phyloP scores from a whole-genome alignment of 2,113 vertebrate genomes.

The Hystrix cristata region DNA sequence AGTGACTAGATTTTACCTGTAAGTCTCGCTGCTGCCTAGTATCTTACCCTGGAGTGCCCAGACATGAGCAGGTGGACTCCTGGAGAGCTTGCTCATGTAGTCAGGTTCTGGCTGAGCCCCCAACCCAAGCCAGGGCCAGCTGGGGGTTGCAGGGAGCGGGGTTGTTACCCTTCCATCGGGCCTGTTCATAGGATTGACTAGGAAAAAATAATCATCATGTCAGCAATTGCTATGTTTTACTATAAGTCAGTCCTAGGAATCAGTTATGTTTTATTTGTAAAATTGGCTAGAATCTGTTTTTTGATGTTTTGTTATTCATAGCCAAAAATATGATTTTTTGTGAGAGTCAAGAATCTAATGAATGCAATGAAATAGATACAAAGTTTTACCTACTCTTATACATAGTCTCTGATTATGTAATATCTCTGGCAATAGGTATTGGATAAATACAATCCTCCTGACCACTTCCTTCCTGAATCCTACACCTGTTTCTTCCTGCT shows the following conservation, averaged over 20 bases:
- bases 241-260: background rate
- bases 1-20: background rate
- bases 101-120: background rate
- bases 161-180: background rate
- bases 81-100: background rate
- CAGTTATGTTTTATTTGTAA: background rate
- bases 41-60: background rate
- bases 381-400: background rate
- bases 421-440: slow-evolving; percentile 90
- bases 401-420: background rate
- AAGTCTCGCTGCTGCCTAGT: background rate
- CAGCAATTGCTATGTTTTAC: background rate
- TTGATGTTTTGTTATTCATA: slow-evolving; percentile 10
- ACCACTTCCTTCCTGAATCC: slow-evolving; percentile 99
- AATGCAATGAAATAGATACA: background rate
- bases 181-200: background rate
- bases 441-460: slow-evolving; percentile 99
- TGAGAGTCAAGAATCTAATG: background rate
- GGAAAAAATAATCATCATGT: background rate
- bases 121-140: background rate
- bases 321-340: background rate
- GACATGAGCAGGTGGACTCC: background rate
- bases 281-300: background rate
- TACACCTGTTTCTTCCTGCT: slow-evolving; percentile 99
- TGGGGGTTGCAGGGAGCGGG: no score